Conservation (phyloP, 2,888 invertebrate species). For the Drosophila peninsularis region DNA sequence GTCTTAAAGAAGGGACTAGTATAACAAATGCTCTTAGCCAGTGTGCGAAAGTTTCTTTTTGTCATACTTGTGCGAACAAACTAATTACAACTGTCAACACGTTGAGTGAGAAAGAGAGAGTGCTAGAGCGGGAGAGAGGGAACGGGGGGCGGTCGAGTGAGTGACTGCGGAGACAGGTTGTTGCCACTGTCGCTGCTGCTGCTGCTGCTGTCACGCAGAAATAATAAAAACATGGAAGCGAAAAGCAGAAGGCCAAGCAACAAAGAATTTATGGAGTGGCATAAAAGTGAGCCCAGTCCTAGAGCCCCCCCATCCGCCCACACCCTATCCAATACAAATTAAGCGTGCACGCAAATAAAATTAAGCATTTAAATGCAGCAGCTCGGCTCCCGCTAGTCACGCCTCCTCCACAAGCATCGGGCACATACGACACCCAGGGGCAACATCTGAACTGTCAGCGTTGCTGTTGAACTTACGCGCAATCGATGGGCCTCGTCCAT, state of each 20-base stretch:
- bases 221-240: slow-evolving; percentile 48
- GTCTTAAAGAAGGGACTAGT: slow-evolving; percentile 16
- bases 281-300: slow-evolving; percentile 48
- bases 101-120: slow-evolving; percentile 21
- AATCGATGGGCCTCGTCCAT: slow-evolving; percentile 94
- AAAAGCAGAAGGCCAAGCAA: slow-evolving; percentile 35
- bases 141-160: neutral
- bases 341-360: slow-evolving; percentile 63
- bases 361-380: slow-evolving; percentile 64
- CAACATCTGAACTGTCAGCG: slow-evolving; percentile 30
- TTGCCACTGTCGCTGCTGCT: slow-evolving; percentile 29
- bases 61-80: slow-evolving; percentile 80
- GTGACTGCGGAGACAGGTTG: slow-evolving; percentile 40
- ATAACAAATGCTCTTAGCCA: slow-evolving; percentile 50
- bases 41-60: slow-evolving; percentile 69
- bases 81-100: slow-evolving; percentile 81
- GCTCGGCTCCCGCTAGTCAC: neutral
- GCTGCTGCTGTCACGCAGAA: slow-evolving; percentile 55
- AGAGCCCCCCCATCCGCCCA: neutral
- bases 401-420: neutral
- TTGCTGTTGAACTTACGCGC: slow-evolving; percentile 87
- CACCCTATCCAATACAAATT: slow-evolving; percentile 53
- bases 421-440: slow-evolving; percentile 37
- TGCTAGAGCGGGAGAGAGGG: neutral
- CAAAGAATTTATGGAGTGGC: slow-evolving; percentile 62